These are phyloP conservation scores for Acanthurus tractus DNA, from an alignment of 2,797 vertebrate genomes.

Conservation along the genomic window DNA sequence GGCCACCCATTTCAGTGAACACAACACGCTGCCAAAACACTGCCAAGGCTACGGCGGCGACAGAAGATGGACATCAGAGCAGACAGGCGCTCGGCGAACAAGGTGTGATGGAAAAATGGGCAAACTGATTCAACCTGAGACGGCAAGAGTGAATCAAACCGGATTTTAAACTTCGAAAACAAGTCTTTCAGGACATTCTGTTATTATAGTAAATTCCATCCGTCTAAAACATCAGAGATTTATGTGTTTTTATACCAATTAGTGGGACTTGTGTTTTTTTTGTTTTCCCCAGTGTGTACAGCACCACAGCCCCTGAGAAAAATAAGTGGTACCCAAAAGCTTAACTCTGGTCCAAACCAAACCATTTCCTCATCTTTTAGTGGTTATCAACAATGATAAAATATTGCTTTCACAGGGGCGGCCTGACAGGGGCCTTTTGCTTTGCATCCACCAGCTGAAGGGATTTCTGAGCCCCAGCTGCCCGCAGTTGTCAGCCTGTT, in stretches of 20 bases:
- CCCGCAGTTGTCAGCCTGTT: slow-evolving; percentile 56
- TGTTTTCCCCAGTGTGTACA: neutral
- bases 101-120: neutral
- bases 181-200: neutral
- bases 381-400: slow-evolving; percentile 39
- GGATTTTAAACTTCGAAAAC: slow-evolving; percentile 5
- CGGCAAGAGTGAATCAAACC: neutral
- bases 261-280: neutral
- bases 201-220: neutral
- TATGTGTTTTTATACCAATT: slow-evolving; percentile 9
- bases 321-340: slow-evolving; percentile 6
- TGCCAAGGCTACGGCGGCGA: slow-evolving; percentile 13
- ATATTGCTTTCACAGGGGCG: slow-evolving; percentile 39
- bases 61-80: slow-evolving; percentile 23
- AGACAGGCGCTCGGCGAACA: neutral
- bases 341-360: slow-evolving; percentile 8
- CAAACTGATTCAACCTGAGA: neutral
- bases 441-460: slow-evolving; percentile 42
- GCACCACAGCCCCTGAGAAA: neutral
- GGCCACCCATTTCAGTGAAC: slow-evolving; percentile 36
- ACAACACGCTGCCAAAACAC: slow-evolving; percentile 12
- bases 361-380: slow-evolving; percentile 32
- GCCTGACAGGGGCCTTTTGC: slow-evolving; percentile 32
- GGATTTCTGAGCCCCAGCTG: slow-evolving; percentile 45
- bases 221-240: slow-evolving; percentile 12